Base-by-base conservation (phyloP, 1,140 invertebrate species). In the Branchinecta lindahli region DNA sequence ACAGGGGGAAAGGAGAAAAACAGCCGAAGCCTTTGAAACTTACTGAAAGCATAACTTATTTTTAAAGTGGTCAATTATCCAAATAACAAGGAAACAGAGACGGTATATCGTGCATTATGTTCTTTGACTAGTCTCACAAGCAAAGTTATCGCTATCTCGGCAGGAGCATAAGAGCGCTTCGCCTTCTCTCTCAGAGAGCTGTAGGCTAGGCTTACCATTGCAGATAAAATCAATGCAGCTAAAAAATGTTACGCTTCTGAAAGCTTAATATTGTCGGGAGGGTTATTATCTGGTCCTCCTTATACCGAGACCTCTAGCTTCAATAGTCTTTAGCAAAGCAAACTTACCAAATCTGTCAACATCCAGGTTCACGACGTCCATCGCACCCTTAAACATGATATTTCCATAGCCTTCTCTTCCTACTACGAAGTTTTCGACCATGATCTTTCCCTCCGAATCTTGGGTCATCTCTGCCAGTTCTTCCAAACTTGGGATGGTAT, bases 321-420 rank as follows among this genome's bases (percentile, higher is more conserved):
- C 33, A 33, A 33, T 33, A 33, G 5, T 33, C 33, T 33, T 33
- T 33, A 33, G 33, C 33, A 1, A 3, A 5, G 33, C 33, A 33
- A 15, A 73, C 76, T 78, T 76, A 88, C 88, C 86, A 18, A 92
- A 85, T 74, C 91, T 87, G 80, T 97, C 94, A 8, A 97, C 78
- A 80, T 97, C 91, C 18, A 98, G 75, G 8, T 88, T 88, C 33
- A 88, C 84, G n/a, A 98, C 87, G 78, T 97, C 89, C 71, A 95
- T 87, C 33, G 86, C 83, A 72, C 91, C 89, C 45, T 87, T 85
- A 77, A 93, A 99, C 77, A 84, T 91, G 0, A 99, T 89, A 79
- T 90, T 92, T 33, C 96, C 96, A 79, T 94, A 98, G 66, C 91
- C 90, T 70, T 87, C 83, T 15, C 95, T 83, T 0, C 94, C 94